Conservation (phyloP, 2,113 vertebrate species). For the Gobiocypris rarus region DNA sequence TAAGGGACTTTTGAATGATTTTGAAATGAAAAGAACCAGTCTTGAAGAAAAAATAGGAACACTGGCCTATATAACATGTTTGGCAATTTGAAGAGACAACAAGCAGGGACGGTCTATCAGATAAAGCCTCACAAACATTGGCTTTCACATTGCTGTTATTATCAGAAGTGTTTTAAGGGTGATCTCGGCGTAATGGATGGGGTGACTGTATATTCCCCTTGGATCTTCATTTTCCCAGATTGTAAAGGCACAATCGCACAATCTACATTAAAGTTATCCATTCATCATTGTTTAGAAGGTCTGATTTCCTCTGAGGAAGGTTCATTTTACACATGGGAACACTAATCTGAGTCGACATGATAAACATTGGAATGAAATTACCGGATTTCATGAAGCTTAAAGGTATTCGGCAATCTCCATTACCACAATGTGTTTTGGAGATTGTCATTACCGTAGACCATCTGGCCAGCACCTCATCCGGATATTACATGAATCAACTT, state of each 20-base stretch:
- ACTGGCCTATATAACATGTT: not conserved
- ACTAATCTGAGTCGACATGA: constrained; percentile 33
- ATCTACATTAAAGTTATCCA: constrained; percentile 78
- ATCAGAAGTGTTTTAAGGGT: not conserved
- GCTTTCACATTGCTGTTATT: not conserved
- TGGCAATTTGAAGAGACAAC: not conserved
- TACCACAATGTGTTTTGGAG: constrained; percentile 30
- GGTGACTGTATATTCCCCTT: constrained; percentile 60
- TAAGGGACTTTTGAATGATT: not conserved
- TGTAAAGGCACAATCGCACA: constrained; percentile 72
- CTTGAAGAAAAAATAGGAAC: not conserved
- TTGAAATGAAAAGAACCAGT: not conserved
- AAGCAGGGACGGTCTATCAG: not conserved
- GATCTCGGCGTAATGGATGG: not conserved
- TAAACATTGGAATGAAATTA: constrained; percentile 11
- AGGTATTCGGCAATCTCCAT: constrained; percentile 11
- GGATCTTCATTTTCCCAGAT: constrained; percentile 68
- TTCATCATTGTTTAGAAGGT: constrained; percentile 73
- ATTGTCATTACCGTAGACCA: constrained; percentile 60
- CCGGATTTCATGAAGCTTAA: constrained; percentile 32
- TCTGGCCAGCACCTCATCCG: constrained; percentile 70
- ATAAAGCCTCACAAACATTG: not conserved
- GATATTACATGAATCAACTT: constrained; percentile 68
- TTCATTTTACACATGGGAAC: constrained; percentile 58
- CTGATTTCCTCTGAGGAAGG: constrained; percentile 66